These are phyloP conservation scores for Rhamnusium bicolor DNA, from an alignment of 2,888 invertebrate species.

Conservation along the genomic window DNA sequence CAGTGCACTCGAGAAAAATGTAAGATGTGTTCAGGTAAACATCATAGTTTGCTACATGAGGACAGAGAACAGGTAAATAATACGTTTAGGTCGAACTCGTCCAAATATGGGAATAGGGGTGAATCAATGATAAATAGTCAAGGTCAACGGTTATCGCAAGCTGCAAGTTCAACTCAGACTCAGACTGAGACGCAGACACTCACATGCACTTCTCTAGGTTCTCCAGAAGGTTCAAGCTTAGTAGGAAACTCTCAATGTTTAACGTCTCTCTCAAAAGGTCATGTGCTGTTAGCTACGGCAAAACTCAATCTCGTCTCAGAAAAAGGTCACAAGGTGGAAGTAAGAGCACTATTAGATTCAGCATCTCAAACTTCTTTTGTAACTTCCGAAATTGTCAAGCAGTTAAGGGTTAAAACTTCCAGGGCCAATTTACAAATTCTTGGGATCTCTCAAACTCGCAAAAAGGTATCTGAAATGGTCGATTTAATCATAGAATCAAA, in stretches of 20 bases:
- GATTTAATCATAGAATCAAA: neutral
- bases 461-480: neutral
- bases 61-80: neutral
- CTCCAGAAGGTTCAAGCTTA: neutral
- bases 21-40: constrained; percentile 2
- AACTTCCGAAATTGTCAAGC: neutral
- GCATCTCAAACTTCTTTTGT: constrained; percentile 18
- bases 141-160: too few species aligned
- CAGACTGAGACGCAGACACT: neutral
- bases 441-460: constrained; percentile 2
- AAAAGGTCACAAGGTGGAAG: neutral
- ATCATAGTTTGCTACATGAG: constrained; percentile 19
- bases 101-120: too few species aligned
- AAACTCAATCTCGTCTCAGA: neutral
- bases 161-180: too few species aligned
- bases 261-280: too few species aligned
- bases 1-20: constrained; percentile 22
- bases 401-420: neutral
- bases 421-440: constrained; percentile 13
- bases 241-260: too few species aligned
- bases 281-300: constrained; percentile 17
- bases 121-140: too few species aligned
- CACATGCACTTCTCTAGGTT: neutral
- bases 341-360: constrained; percentile 14
- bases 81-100: too few species aligned